A percentile compares a stretch with the other conserved stretches of the same genome.
phyloP scores from a whole-genome alignment of 2,797 vertebrate genomes.

The Gallinago nigripennis region DNA sequence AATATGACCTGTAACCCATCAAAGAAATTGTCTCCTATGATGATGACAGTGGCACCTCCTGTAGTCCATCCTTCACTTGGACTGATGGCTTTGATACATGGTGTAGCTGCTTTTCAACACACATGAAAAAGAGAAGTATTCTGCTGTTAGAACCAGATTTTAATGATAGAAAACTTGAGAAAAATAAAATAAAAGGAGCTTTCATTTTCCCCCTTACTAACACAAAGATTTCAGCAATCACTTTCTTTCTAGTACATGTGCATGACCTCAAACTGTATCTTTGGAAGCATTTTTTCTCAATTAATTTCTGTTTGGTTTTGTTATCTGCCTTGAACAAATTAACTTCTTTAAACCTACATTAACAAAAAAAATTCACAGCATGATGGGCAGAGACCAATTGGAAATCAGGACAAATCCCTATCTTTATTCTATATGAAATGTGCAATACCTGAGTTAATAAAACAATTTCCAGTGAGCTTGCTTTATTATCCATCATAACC shows the following conservation, averaged over 20 bases:
- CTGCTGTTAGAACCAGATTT: constrained; percentile 81
- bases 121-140: constrained; percentile 82
- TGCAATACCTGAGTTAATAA: constrained; percentile 4
- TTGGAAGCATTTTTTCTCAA: not conserved
- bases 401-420: constrained; percentile 9
- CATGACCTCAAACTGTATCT: not conserved
- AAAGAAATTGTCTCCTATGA: constrained; percentile 99
- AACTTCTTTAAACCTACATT: not conserved
- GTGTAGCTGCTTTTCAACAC: constrained; percentile 90
- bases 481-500: not conserved
- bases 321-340: constrained; percentile 25
- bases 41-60: constrained; percentile 97
- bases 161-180: constrained; percentile 78
- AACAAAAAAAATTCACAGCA: not conserved
- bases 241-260: not conserved
- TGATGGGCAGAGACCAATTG: constrained; percentile 8
- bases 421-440: not conserved
- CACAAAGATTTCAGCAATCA: constrained; percentile 71
- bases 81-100: constrained; percentile 99
- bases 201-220: constrained; percentile 68
- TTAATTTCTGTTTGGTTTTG: constrained; percentile 59
- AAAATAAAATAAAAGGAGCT: constrained; percentile 74
- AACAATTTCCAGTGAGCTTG: not conserved
- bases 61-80: constrained; percentile 99
- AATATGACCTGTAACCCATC: constrained; percentile 99